phyloP scores from a whole-genome alignment of 1,140 invertebrate genomes.

The Portunus trituberculatus region DNA sequence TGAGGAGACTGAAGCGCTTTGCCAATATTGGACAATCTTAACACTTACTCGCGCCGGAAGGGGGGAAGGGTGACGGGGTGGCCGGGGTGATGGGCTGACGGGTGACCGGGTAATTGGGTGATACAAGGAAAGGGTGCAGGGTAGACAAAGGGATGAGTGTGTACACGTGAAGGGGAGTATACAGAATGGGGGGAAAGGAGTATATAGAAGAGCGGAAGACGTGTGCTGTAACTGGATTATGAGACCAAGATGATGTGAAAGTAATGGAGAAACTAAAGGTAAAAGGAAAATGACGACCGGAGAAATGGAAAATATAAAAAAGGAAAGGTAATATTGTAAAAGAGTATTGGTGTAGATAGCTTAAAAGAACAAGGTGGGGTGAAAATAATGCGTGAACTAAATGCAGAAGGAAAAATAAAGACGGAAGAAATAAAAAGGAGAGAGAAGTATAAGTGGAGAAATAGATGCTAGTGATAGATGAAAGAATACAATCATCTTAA shows the following conservation, averaged over 20 bases:
- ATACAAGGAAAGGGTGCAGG: neutral
- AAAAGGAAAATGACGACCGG: no score
- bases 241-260: no score
- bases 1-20: neutral
- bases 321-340: no score
- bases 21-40: conserved; percentile 15
- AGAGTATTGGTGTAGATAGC: no score
- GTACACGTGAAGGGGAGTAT: neutral
- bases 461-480: no score
- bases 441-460: neutral
- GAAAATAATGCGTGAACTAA: no score
- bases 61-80: neutral
- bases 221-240: neutral
- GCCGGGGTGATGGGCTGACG: neutral
- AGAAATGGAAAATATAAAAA: no score
- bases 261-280: no score
- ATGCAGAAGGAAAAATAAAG: neutral
- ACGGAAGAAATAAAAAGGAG: neutral
- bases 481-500: no score
- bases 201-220: neutral
- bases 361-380: no score
- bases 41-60: neutral
- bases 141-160: neutral
- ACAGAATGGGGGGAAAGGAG: no score
- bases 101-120: neutral